phyloP scores from a whole-genome alignment of 2,888 invertebrate genomes.

The Clepsis dumicolana region DNA sequence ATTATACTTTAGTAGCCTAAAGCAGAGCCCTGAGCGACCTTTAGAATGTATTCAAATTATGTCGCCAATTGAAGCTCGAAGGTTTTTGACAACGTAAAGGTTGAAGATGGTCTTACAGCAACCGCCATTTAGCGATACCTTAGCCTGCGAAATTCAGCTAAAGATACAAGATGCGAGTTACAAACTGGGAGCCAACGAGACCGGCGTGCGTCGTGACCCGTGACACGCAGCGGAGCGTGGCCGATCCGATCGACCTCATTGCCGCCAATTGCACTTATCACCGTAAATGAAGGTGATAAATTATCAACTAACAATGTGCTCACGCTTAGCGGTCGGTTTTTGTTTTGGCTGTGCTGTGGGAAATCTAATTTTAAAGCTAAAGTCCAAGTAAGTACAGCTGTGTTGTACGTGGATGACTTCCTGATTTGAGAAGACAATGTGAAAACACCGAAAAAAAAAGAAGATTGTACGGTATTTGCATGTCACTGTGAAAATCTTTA shows the following conservation, averaged over 20 bases:
- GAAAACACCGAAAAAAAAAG: no score
- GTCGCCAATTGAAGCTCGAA: no score
- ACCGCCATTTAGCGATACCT: background rate
- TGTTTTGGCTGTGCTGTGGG: constrained; percentile 6
- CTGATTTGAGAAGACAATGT: background rate
- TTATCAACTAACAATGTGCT: constrained; percentile 17
- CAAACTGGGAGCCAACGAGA: constrained; percentile 38
- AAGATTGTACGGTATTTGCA: no score
- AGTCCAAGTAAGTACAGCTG: background rate
- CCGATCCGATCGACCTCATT: constrained; percentile 75
- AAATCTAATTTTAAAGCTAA: background rate
- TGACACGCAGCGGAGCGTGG: constrained; percentile 67
- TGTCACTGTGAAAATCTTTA: no score
- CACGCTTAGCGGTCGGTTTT: constrained; percentile 4
- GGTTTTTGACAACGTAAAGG: no score
- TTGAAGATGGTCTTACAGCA: background rate
- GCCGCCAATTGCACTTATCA: constrained; percentile 52
- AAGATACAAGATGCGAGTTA: constrained; percentile 40
- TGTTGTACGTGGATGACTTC: background rate
- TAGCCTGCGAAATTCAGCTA: constrained; percentile 2
- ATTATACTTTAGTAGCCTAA: no score
- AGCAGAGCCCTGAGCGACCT: no score
- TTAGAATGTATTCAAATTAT: no score
- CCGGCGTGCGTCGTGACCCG: constrained; percentile 62
- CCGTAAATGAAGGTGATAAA: constrained; percentile 41